These are phyloP conservation scores for Halyomorpha halys DNA, from an alignment of 1,140 invertebrate species.

Conservation along the genomic window DNA sequence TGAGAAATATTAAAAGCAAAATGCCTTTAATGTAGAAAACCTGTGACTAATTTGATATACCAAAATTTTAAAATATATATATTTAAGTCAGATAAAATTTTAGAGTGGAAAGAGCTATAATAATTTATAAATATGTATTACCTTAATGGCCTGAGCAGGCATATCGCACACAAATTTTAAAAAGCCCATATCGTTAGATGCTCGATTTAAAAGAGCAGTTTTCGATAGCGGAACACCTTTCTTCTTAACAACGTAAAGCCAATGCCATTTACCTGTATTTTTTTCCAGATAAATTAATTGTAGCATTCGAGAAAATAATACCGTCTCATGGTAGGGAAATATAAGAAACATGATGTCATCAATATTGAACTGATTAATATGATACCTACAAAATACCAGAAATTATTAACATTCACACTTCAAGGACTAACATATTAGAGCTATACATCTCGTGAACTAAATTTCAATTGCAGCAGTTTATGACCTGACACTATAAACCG, in stretches of 20 bases:
- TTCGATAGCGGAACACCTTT: conserved; percentile 58
- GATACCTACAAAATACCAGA: conserved; percentile 51
- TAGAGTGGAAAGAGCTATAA: no score
- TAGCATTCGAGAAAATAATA: conserved; percentile 71
- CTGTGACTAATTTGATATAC: no score
- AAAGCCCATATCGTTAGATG: conserved; percentile 53
- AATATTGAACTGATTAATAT: conserved; percentile 78
- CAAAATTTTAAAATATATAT: no score
- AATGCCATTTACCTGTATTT: conserved; percentile 57
- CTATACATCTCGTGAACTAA: no score
- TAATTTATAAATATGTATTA: conserved; percentile 30
- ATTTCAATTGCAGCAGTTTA: no score
- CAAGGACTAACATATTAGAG: no score
- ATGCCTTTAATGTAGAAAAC: no score
- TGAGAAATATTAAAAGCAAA: no score
- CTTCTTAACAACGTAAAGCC: conserved; percentile 62
- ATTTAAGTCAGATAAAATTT: no score
- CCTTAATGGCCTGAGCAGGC: conserved; percentile 52
- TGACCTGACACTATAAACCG: no score
- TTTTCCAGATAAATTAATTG: conserved; percentile 60
- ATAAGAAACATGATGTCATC: conserved; percentile 67
- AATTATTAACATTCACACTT: background rate
- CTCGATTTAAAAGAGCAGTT: conserved; percentile 58
- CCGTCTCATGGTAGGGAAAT: conserved; percentile 84
- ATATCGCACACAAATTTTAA: conserved; percentile 63